Percentiles rank a stretch among this genome's conserved stretches.
These are phyloP conservation scores for Leucozona laternaria DNA, from an alignment of 2,888 invertebrate genomes.

Conservation along the genomic window DNA sequence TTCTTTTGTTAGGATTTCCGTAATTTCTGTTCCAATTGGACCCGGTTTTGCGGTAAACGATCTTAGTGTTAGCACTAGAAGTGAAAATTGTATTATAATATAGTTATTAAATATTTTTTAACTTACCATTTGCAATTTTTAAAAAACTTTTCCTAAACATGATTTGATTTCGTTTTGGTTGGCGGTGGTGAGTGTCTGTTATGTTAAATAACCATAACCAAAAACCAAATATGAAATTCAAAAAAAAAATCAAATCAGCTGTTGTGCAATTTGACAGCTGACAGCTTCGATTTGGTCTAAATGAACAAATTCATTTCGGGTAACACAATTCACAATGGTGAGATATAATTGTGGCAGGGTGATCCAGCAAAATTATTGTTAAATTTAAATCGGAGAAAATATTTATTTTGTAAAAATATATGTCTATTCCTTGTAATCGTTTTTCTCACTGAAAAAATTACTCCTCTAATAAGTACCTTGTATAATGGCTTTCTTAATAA, in stretches of 20 bases:
- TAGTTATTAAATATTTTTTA: background rate
- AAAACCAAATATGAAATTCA: slow-evolving; percentile 20
- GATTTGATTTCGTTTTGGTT: background rate
- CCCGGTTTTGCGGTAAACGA: slow-evolving; percentile 56
- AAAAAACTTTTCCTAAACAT: slow-evolving; percentile 61
- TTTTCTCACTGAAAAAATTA: too few relatives aligned
- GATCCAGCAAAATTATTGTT: too few relatives aligned
- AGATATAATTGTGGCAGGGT: too few relatives aligned
- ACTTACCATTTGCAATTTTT: slow-evolving; percentile 59
- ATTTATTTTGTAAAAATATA: too few relatives aligned
- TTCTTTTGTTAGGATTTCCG: slow-evolving; percentile 85
- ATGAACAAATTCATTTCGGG: background rate
- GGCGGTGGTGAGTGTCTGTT: background rate
- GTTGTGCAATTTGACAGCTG: background rate
- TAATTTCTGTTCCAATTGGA: slow-evolving; percentile 86
- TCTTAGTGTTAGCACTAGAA: slow-evolving; percentile 32
- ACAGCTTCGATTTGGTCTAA: background rate
- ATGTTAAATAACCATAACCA: slow-evolving; percentile 56
- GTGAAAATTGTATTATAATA: background rate
- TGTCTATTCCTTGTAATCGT: too few relatives aligned
- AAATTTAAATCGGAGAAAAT: too few relatives aligned
- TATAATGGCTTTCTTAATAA: too few relatives aligned
- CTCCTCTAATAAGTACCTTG: too few relatives aligned
- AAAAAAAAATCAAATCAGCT: background rate
- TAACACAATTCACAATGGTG: slow-evolving; percentile 1